Evolutionary conservation across 2,113 vertebrate genomes (phyloP).

Genomic region (Microcebus jonahi): DNA sequence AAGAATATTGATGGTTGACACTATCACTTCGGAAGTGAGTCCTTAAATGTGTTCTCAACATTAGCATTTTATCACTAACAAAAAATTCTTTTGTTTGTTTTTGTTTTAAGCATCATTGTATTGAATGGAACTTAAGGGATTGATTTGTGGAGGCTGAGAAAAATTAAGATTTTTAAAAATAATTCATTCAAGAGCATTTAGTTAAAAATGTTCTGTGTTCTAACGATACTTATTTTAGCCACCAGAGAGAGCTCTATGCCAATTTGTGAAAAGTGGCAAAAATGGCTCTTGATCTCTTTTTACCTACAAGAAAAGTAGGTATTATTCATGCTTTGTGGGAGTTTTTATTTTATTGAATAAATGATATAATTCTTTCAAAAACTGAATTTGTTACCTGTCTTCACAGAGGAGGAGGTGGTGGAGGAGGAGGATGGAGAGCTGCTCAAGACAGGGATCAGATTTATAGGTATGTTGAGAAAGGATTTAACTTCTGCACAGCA

Average conservation of each 20-base stretch:
- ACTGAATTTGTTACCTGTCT: constrained; percentile 34
- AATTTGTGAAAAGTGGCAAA: neutral
- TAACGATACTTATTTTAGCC: neutral
- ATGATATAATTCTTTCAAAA: neutral
- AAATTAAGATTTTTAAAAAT: neutral
- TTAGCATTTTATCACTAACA: neutral
- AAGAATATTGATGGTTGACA: neutral
- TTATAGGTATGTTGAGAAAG: constrained; percentile 83
- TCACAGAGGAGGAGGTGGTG: constrained; percentile 86
- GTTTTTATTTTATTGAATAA: neutral
- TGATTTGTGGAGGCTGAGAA: neutral
- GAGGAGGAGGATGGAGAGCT: constrained; percentile 87
- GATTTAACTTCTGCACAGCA: neutral
- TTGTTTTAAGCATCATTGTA: neutral
- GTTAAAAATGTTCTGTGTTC: neutral
- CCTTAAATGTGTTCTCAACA: neutral
- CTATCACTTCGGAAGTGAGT: neutral
- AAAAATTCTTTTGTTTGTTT: neutral
- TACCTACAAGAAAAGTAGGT: neutral
- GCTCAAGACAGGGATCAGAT: constrained; percentile 90
- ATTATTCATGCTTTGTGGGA: accelerated
- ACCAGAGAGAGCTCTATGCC: constrained; percentile 31
- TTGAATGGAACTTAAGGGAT: neutral
- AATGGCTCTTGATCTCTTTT: neutral
- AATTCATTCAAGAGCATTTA: neutral